These are phyloP conservation scores for Pangasius macronema DNA, from an alignment of 2,797 vertebrate species.

Conservation along the genomic window DNA sequence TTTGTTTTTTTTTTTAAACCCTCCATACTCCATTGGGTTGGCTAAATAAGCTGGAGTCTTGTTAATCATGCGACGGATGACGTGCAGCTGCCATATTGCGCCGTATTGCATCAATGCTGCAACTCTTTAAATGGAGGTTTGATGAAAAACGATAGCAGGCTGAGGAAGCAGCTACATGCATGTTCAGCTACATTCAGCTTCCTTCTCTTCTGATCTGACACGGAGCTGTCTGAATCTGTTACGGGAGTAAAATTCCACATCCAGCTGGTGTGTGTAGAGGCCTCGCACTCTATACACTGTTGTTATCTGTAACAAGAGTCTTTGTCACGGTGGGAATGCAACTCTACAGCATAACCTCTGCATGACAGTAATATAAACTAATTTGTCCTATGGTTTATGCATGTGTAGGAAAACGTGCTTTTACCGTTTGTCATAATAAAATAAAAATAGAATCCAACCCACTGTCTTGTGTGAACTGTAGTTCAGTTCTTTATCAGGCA, in stretches of 20 bases:
- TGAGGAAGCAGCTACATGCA: slow-evolving; percentile 30
- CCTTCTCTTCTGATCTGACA: slow-evolving; percentile 41
- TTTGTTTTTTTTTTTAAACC: neutral
- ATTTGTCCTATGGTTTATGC: neutral
- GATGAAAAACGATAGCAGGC: slow-evolving; percentile 29
- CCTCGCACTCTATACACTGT: slow-evolving; percentile 6
- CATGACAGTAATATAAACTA: neutral
- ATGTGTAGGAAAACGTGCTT: neutral
- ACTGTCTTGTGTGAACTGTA: neutral
- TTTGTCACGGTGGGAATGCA: slow-evolving; percentile 1
- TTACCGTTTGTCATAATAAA: slow-evolving; percentile 2
- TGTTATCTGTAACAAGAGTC: slow-evolving; percentile 11
- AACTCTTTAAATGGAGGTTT: slow-evolving; percentile 37
- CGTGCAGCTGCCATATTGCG: slow-evolving; percentile 66
- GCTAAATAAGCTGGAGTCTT: slow-evolving; percentile 33
- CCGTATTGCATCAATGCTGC: slow-evolving; percentile 72
- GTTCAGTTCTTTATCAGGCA: neutral
- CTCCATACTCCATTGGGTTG: neutral
- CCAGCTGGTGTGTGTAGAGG: slow-evolving; percentile 19
- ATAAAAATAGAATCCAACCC: neutral
- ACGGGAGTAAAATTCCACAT: slow-evolving; percentile 25
- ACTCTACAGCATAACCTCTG: neutral
- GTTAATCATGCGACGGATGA: slow-evolving; percentile 49
- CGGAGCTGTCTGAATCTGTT: slow-evolving; percentile 44
- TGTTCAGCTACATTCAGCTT: slow-evolving; percentile 53